Evolutionary conservation across 1,140 invertebrate genomes (phyloP), one percentile per base, ranked within the genome.

Genomic region (Tetranychus urticae): DNA sequence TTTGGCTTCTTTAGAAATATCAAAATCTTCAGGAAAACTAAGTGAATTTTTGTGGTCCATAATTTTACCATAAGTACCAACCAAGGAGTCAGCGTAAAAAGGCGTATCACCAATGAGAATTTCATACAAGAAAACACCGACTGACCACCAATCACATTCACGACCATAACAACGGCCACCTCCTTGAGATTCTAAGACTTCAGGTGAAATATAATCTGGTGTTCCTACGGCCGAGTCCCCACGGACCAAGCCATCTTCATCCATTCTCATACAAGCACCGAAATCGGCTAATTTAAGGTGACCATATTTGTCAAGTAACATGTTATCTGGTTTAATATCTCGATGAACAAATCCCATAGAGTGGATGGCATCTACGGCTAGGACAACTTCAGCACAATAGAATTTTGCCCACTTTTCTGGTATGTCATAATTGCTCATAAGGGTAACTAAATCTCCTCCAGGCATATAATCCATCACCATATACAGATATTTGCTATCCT

Each of bases 391-490:
- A 71, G 96, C 96, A 66, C 88, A 93, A 72, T 98, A 99, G 76
- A 99, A 99, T 71, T 89, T 90, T 31, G 93, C 93, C 93, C 92
- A 97, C 70, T 96, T 92, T 70, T 98, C 96, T 64, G 90, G 91
- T 68, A 98, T 89, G 73, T 98, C 96, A 72, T 94, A 97, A 72
- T 94, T 92, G 56, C 87, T 88, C 91, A 99, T 97, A 34, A 99
- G 77, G 72, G 91, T 97, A 39, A 98, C 93, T 54, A 99, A 81
- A 77, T 99, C 94, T 57, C 96, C 96, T 65, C 96, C 83, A 48
- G 94, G 93, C 93, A 99, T 97, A 69, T 97, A 99, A 72, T 99
- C 96, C 96, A 99, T 99, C 2, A 98, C 91, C 94, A 99, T 98
- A 70, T 98, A 99, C 23, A 98, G 78, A 76, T 89, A 94, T 72